Evolutionary conservation across 2,113 vertebrate species (phyloP).

Genomic region (Ophiodon elongatus): DNA sequence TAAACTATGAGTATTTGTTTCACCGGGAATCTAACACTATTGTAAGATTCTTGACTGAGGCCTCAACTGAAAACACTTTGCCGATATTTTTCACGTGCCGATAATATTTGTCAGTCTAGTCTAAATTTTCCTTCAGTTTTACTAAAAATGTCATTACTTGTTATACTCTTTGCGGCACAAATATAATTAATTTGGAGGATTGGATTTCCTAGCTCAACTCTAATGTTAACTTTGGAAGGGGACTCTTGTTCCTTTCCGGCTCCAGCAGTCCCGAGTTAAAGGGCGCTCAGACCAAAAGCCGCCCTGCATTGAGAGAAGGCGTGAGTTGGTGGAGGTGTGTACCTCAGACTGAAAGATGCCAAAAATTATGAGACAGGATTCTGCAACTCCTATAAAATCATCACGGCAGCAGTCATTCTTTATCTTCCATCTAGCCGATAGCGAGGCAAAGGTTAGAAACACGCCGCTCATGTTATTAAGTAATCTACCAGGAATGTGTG

Average conservation of each 20-base stretch:
- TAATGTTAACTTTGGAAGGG: not conserved
- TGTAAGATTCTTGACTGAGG: not conserved
- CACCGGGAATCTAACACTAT: not conserved
- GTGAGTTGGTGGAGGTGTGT: too few species aligned
- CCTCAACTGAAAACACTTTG: not conserved
- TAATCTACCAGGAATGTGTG: not conserved
- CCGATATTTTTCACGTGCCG: not conserved
- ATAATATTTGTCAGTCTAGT: not conserved
- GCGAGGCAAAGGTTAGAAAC: too few species aligned
- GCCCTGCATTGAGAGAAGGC: not conserved
- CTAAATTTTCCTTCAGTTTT: not conserved
- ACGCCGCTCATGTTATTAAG: not conserved
- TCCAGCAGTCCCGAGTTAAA: not conserved
- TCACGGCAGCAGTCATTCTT: not conserved
- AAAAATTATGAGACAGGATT: not conserved
- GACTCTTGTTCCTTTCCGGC: not conserved
- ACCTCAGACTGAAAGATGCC: not conserved
- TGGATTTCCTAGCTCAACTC: not conserved
- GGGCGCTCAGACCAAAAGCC: not conserved
- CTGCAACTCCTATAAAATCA: not conserved
- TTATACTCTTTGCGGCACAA: not conserved
- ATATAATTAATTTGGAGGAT: not conserved
- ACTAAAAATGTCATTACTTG: not conserved
- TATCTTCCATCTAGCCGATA: not conserved
- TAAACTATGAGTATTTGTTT: not conserved